Base-by-base conservation (phyloP, 2,113 vertebrate species). In the Phrynosoma platyrhinos region DNA sequence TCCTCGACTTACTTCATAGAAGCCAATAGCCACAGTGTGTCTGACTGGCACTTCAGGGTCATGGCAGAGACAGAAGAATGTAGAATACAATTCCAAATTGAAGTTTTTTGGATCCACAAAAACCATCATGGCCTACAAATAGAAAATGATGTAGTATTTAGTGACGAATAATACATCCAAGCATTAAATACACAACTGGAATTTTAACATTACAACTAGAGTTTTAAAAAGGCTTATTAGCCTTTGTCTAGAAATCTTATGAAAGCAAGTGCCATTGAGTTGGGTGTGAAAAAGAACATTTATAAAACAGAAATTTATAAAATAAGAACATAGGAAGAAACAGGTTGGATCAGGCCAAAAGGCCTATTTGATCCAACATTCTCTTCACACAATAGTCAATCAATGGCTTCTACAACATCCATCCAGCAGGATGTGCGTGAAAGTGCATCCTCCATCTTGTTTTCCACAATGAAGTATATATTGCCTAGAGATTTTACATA, bases 101-200 rank as follows among this genome's bases (percentile, higher is more conserved):
- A 99, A 99, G 94, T 97, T 98, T 95, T 98, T 97, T 3, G 98
- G 96, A 92, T 98, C 98, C 71, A 98, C 98, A 96, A 98, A 99
- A 93, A 98, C 94, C 94, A 98, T 96, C 98, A 99, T 98, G 91
- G 98, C 98, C 98, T 99, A 93, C 80, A 64, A 81, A 88, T 88
- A 90, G 66, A 93, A 7, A 83, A 90, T 8, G 79, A 69, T 68
- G 9, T 3, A 78, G 32, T 40, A 8, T 62, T 88, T 84, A 84
- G 83, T 83, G n/a, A 68, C 90, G 84, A 23, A 79, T 47, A 5
- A 62, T 2, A 88, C 20, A 23, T 86, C 81, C 21, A 78, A 58
- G 18, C 4, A 36, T 79, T 36, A 36, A 23, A 32, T 64, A 66
- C 4, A 66, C 21, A 64, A 79, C 0, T 79, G 52, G 25, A 79